These are phyloP conservation scores for Heterotilapia buettikoferi DNA, from an alignment of 2,113 vertebrate genomes.

Conservation along the genomic window DNA sequence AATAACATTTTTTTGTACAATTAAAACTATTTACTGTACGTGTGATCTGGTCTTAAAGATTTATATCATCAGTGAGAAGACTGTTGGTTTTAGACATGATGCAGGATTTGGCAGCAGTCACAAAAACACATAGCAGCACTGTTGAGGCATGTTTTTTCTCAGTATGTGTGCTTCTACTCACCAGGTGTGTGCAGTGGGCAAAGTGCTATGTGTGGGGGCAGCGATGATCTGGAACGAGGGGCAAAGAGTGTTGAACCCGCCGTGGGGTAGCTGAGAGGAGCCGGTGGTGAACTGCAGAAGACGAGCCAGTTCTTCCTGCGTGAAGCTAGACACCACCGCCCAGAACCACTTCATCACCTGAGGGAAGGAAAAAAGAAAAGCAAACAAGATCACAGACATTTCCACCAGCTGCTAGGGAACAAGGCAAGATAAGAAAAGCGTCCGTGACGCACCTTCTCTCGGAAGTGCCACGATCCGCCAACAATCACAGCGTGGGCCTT, in stretches of 20 bases:
- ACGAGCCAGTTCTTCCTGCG: constrained; percentile 94
- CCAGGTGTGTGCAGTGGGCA: constrained; percentile 99
- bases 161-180: constrained; percentile 49
- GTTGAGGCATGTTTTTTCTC: neutral
- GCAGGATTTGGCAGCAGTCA: neutral
- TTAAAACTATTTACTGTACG: neutral
- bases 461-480: constrained; percentile 96
- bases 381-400: neutral
- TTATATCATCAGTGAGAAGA: neutral
- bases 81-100: neutral
- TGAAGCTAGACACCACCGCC: constrained; percentile 96
- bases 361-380: neutral
- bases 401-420: neutral
- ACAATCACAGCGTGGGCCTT: constrained; percentile 95
- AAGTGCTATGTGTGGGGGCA: constrained; percentile 90
- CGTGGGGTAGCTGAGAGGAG: constrained; percentile 93
- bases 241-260: constrained; percentile 94
- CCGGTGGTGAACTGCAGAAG: constrained; percentile 98
- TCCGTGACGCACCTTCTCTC: constrained; percentile 82
- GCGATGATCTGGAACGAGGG: constrained; percentile 98
- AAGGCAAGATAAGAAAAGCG: neutral
- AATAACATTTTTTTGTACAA: neutral
- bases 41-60: neutral
- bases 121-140: neutral
- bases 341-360: constrained; percentile 99